Evolutionary conservation across 2,797 vertebrate species (phyloP).

Genomic region (Enteromius thamalakanensis): DNA sequence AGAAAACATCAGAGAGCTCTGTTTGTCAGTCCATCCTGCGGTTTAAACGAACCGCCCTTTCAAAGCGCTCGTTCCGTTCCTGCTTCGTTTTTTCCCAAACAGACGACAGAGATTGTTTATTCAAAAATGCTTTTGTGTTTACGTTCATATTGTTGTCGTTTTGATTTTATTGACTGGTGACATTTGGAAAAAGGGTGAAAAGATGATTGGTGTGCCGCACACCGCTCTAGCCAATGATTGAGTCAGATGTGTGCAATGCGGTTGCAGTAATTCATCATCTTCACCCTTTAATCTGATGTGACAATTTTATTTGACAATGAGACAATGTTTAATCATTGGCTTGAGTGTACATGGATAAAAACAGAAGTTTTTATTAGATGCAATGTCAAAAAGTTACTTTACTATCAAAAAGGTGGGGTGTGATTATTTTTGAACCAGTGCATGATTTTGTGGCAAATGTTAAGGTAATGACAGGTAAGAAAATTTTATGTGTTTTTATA

Average conservation of each 20-base stretch:
- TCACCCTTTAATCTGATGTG: slow-evolving; percentile 47
- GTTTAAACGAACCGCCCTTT: slow-evolving; percentile 76
- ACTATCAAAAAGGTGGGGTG: neutral
- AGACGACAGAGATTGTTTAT: slow-evolving; percentile 61
- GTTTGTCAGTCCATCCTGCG: slow-evolving; percentile 38
- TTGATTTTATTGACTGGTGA: slow-evolving; percentile 77
- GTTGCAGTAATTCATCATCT: slow-evolving; percentile 37
- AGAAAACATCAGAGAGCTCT: slow-evolving; percentile 41
- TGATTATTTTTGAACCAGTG: neutral
- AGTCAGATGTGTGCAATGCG: slow-evolving; percentile 51
- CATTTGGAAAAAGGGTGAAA: slow-evolving; percentile 63
- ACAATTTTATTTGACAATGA: slow-evolving; percentile 54
- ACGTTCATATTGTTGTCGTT: slow-evolving; percentile 82
- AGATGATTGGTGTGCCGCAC: slow-evolving; percentile 60
- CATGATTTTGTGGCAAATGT: neutral
- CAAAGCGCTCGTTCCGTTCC: slow-evolving; percentile 54
- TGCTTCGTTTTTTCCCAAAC: slow-evolving; percentile 54
- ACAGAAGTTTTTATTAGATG: slow-evolving; percentile 8
- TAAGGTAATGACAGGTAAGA: neutral
- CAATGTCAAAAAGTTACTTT: slow-evolving; percentile 19
- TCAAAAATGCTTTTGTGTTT: slow-evolving; percentile 74
- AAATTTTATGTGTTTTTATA: neutral
- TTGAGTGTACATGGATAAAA: slow-evolving; percentile 16
- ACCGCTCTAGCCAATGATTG: slow-evolving; percentile 51
- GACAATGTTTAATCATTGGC: slow-evolving; percentile 45